Base-by-base conservation (phyloP, 2,888 invertebrate genomes). In the Melolontha melolontha region DNA sequence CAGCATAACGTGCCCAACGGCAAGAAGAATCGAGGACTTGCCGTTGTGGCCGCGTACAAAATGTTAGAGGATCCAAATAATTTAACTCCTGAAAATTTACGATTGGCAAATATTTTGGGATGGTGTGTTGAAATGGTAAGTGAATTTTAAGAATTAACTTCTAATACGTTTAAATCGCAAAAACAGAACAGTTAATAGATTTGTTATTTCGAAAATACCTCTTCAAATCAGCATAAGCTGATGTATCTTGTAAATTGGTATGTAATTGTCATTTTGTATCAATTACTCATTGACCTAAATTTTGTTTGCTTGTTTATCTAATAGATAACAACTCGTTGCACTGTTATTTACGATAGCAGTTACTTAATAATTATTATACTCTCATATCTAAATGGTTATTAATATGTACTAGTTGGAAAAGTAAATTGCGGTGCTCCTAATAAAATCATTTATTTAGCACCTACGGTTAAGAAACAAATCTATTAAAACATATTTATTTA, bases 81-180 rank as follows among this genome's bases (percentile, higher is more conserved):
- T 68, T 83, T 92, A 2, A 92, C 92, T 0, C 89, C 92, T 0
- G 94, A 94, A 73, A 93, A 93, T 76, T 83, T 96, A 42, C 88
- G 90, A 74, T 82, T 91, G 69, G 94, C 95, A 0, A 91, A 93
- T 74, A 90, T 96, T 75, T 86, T 97, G 81, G 97, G 96, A 71
- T 97, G 97, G 96, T 96, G 96, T 80, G 89, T 94, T 4, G 98
- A 98, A 89, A 89, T 97, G 91, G 97, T 97, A 82, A 86, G 89
- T 84, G 55, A 10, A 70, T 47, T 52, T 50, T 62, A 17, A 39
- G 10, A 10, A 12, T 47, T 27, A 1, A 5, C 34, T 22, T 22
- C 22, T 22, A 22, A 34, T 6, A 34, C 34, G 6, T 34, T 34
- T 1, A 34, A 34, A 5, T 34, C 6, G 10, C 34, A 2, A 34